Evolutionary conservation across 2,888 invertebrate genomes (phyloP), one percentile per base, ranked within the genome.

Genomic region (Electrophaes corylata): DNA sequence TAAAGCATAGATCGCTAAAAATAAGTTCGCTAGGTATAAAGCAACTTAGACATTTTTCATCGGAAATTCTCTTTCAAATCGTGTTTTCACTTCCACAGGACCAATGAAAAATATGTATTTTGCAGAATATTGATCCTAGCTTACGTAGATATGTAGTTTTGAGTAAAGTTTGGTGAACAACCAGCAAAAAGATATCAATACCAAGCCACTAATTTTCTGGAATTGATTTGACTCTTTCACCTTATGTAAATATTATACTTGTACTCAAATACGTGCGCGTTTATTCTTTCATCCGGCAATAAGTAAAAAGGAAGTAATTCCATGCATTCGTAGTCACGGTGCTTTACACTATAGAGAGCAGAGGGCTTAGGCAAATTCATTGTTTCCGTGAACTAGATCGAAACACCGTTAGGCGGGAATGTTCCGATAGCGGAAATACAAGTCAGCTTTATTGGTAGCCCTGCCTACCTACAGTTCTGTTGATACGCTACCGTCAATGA

Each of bases 311-410:
- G 26, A 8, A 10, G 10, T 29, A 10, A 41, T 23, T 41, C 5
- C 41, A 2, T 12, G 10, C n/a, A 12, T 20, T n/a, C n/a, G 23
- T 5, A 41, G 40, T 19, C 40, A 41, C 41, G n/a, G 8, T n/a
- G 43, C 12, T 10, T 8, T 26, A 4, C 5, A 26, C 23, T 43
- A 10, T 23, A 1, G 16, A 18, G 16, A 29, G n/a, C 44, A 16
- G 37, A 37, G 37, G 23, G 12, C 35, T 39, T 19, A 19, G 40
- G 78, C 76, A 78, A 83, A 88, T 87, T 88, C 83, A 86, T 88
- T 86, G 87, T 86, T 83, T 79, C 49, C 81, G 78, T 84, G 84
- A 85, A 88, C 85, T 86, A 88, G 83, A 88, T 88, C 84, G 76
- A 79, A 85, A 80, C 73, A 85, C 90, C 87, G 90, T 90, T 90